Evolutionary conservation across 2,797 vertebrate genomes (phyloP).

Genomic region (Eremophila alpestris): DNA sequence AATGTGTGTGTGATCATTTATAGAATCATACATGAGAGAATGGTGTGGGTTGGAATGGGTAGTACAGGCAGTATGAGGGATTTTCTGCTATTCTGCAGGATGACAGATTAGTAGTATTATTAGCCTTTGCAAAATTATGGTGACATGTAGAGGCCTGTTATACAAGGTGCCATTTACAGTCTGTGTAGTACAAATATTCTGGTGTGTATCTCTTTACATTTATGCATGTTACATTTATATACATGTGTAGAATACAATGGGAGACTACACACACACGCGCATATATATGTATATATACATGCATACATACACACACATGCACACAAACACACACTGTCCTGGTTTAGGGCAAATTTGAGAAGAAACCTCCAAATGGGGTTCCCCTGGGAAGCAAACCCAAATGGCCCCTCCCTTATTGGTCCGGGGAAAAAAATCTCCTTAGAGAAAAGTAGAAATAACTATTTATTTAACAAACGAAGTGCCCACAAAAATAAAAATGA

Average conservation of each 20-base stretch:
- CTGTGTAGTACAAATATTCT: not conserved
- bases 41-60: not conserved
- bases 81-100: not conserved
- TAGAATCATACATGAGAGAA: not conserved
- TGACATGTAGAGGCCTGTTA: not conserved
- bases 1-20: not conserved
- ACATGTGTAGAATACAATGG: accelerated
- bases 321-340: no score
- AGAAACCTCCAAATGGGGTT: no score
- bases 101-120: not conserved
- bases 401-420: no score
- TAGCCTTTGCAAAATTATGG: not conserved
- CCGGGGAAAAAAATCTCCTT: no score
- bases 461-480: no score
- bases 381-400: no score
- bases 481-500: no score
- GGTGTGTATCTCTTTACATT: not conserved
- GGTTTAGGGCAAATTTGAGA: no score
- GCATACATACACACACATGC: no score
- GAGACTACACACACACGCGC: not conserved
- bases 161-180: not conserved
- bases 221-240: not conserved
- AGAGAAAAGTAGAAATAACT: no score
- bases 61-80: not conserved
- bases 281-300: not conserved